Conservation (phyloP, 2,113 vertebrate genomes). For the Platysteira castanea region DNA sequence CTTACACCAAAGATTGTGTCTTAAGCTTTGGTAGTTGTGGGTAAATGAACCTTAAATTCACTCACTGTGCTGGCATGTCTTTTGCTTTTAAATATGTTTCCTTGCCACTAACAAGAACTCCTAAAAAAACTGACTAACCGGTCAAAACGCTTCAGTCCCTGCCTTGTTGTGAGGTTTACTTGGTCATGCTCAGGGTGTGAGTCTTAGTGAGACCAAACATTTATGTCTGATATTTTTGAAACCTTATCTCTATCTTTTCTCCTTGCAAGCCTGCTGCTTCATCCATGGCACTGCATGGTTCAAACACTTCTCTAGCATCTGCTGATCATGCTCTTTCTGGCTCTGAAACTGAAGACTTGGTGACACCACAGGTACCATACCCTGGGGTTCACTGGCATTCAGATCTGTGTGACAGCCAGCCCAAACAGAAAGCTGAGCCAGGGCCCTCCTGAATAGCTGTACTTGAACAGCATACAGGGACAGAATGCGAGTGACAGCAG, state of each 20-base stretch:
- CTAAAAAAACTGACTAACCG: not conserved
- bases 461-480: not conserved
- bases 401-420: not conserved
- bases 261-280: conserved; percentile 59
- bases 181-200: not conserved
- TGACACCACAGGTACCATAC: conserved; percentile 61
- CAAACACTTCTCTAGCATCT: conserved; percentile 66
- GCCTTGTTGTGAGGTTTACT: not conserved
- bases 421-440: not conserved
- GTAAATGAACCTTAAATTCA: not conserved
- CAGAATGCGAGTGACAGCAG: not conserved
- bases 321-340: conserved; percentile 64
- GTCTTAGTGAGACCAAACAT: not conserved
- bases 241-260: not conserved
- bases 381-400: not conserved
- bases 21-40: not conserved
- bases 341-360: conserved; percentile 72
- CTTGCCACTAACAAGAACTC: not conserved
- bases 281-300: conserved; percentile 47
- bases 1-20: not conserved
- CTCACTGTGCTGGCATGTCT: not conserved
- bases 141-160: not conserved
- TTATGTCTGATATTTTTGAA: not conserved
- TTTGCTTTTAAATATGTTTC: not conserved
- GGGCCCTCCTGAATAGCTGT: not conserved